Evolutionary conservation across 1,140 invertebrate species (phyloP), one percentile per base, ranked within the genome.

Genomic region (Ips nitidus): DNA sequence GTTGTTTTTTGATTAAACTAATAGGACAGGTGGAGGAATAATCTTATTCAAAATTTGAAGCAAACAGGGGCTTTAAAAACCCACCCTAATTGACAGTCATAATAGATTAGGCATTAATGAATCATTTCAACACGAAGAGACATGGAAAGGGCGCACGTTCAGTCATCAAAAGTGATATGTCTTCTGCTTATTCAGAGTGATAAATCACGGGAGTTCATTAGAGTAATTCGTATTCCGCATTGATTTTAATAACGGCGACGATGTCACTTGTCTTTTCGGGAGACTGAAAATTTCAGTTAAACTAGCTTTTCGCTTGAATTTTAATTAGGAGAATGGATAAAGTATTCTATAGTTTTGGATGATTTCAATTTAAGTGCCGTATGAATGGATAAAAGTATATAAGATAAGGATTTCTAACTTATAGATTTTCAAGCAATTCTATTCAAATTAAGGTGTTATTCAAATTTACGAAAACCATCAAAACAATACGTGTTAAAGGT

Each of bases 131-230:
- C 42, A 62, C 60, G 60, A 43, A 38, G 41, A 62, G n/a, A 40
- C 40, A 59, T 37, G 7, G 60, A 45, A 62, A 50, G 5, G 5
- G 42, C n/a, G 8, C 41, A 7, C 38, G 41, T 59, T 59, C 57
- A 42, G 60, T 52, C 60, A 50, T 62, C 42, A 22, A 62, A 62
- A 62, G 45, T 62, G 45, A 62, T 62, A 40, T 52, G 60, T 62
- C 60, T 62, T 62, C 60, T 58, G 39, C 57, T 56, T 56, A 22
- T 56, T 38, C 53, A 6, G 53, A n/a, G 57, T 59, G 57, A 71
- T 71, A 64, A 64, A 71, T 71, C 69, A 71, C 55, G 36, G 36
- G 45, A 71, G 43, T 71, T 71, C 69, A 71, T 71, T 71, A 71
- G 62, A 56, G 42, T 66, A 58, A 71, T 71, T 66, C 52, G 42